Base-by-base conservation (phyloP, 2,113 vertebrate genomes). In the Tachuris rubrigastra region DNA sequence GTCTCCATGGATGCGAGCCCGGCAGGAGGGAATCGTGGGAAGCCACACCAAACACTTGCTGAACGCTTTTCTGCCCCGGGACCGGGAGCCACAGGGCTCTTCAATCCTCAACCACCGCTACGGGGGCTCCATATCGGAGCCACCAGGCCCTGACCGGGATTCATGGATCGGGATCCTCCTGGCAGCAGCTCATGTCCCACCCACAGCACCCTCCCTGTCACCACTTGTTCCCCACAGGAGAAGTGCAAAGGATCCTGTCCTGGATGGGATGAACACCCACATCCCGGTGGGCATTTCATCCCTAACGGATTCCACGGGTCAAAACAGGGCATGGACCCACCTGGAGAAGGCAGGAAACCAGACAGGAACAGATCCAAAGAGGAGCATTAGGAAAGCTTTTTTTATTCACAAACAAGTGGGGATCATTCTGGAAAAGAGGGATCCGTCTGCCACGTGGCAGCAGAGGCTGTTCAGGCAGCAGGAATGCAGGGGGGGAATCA, bases 1-100 rank as follows among this genome's bases (percentile, higher is more conserved):
- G 91, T 97, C 93, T 76, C 95, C 96, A 90, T 50, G 77, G 94
- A 58, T 6, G 55, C 94, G 42, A 8, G 17, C 46, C n/a, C 69
- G 30, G 50, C 63, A 35, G 46, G 78, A 76, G 66, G 92, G 52
- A 83, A 89, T 10, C 58, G 73, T 66, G 37, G 59, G 78, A 78
- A 37, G 49, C 85, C 58, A 52, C 85, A 72, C 17, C 77, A 59
- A 41, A 9, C 73, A 69, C 27, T 25, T 22, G 37, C 53, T 65
- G 44, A 72, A 33, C 46, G 23, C n/a, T 22, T 60, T 71, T 25
- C 31, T 25, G 0, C 12, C 12, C 3, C 15, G 49, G 58, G 66
- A 10, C 9, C 75, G 33, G 89, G 78, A 87, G 53, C 62, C 49
- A 42, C 68, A 10, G 1, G 1, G 85, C 59, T 33, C 66, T 47